Percentiles rank a stretch among this genome's conserved stretches.
Conservation (phyloP, 2,888 invertebrate genomes). For the Pseudoips prasinana region DNA sequence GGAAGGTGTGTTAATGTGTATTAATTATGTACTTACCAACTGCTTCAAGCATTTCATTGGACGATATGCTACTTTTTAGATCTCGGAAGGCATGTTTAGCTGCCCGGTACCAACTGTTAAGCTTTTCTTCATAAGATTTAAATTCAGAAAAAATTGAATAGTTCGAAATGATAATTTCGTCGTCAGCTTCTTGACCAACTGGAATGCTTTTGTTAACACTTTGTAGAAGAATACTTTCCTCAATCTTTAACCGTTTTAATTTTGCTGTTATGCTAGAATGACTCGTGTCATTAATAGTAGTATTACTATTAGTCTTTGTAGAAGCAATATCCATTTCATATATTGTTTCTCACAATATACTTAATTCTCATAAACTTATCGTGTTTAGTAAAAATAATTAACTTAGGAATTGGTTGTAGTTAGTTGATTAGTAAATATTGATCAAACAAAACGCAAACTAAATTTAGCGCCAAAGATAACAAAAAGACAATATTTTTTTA, state of each 20-base stretch:
- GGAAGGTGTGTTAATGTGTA: too few species aligned
- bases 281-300: constrained; percentile 4
- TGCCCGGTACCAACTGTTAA: constrained; percentile 40
- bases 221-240: constrained; percentile 56
- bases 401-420: too few species aligned
- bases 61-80: constrained; percentile 45
- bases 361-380: too few species aligned
- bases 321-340: constrained; percentile 14
- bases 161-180: constrained; percentile 1
- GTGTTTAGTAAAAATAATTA: too few species aligned
- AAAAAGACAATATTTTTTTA: constrained; percentile 7
- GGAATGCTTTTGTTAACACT: constrained; percentile 17
- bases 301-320: constrained; percentile 8
- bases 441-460: too few species aligned
- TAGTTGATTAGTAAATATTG: too few species aligned
- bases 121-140: constrained; percentile 34
- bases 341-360: neutral
- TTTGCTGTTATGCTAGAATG: constrained; percentile 39
- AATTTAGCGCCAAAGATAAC: too few species aligned
- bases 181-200: constrained; percentile 1
- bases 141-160: constrained; percentile 26
- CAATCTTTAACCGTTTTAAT: constrained; percentile 62
- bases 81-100: constrained; percentile 56
- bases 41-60: constrained; percentile 41
- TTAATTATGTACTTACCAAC: constrained; percentile 54